A percentile compares a stretch with the other conserved stretches of the same genome.
Evolutionary conservation across 2,888 invertebrate genomes (phyloP).

Genomic region (Quadriops clusia): DNA sequence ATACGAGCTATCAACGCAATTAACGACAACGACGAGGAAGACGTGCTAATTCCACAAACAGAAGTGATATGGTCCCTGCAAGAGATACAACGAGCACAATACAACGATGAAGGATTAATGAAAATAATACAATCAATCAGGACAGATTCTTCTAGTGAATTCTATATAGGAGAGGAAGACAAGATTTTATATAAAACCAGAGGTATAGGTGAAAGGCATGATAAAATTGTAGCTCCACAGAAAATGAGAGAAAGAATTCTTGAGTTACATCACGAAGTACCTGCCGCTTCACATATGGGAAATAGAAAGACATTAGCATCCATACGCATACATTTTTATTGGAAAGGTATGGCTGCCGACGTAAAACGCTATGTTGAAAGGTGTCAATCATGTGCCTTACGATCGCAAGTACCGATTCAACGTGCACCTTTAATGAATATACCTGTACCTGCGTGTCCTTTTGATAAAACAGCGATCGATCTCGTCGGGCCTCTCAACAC

Average conservation of each 20-base stretch:
- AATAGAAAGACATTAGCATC: slow-evolving; percentile 19
- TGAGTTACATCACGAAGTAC: slow-evolving; percentile 16
- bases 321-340: slow-evolving; percentile 18
- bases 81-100: too few species aligned
- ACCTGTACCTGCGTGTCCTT: slow-evolving; percentile 17
- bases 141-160: not conserved
- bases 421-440: slow-evolving; percentile 16
- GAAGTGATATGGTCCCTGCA: too few species aligned
- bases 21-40: too few species aligned
- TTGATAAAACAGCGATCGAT: slow-evolving; percentile 20
- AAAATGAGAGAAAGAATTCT: slow-evolving; percentile 11
- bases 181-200: slow-evolving; percentile 10
- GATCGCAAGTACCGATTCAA: slow-evolving; percentile 18
- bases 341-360: slow-evolving; percentile 19
- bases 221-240: slow-evolving; percentile 12
- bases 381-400: slow-evolving; percentile 20
- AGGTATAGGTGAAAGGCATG: slow-evolving; percentile 4
- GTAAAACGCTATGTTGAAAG: slow-evolving; percentile 16
- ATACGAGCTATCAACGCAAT: too few species aligned
- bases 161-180: slow-evolving; percentile 7
- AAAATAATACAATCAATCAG: too few species aligned
- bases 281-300: slow-evolving; percentile 22
- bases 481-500: slow-evolving; percentile 22
- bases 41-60: too few species aligned
- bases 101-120: too few species aligned